These are phyloP conservation scores for Tragelaphus scriptus DNA, from an alignment of 2,113 vertebrate species.

Conservation along the genomic window DNA sequence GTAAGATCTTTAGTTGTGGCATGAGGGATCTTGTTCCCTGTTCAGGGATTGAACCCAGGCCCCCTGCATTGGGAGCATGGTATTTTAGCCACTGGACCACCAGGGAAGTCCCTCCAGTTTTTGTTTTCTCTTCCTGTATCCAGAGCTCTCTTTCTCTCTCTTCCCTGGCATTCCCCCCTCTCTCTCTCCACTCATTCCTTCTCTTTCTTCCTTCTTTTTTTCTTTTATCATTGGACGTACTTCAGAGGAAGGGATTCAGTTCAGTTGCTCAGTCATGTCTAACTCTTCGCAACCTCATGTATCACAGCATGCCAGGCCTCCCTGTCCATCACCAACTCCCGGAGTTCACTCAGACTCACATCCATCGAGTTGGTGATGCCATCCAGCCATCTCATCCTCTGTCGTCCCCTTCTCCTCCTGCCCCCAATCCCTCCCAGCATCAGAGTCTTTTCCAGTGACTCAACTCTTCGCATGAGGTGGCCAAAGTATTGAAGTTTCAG, in stretches of 20 bases:
- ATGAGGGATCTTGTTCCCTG: not conserved
- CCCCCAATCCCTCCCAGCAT: no score
- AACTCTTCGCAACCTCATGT: no score
- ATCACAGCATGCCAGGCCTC: no score
- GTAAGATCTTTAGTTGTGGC: not conserved
- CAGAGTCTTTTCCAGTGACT: no score
- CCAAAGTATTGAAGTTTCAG: no score
- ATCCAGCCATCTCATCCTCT: no score
- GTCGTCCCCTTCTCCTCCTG: no score
- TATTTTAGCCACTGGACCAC: not conserved
- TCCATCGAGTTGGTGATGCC: no score
- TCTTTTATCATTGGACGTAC: not conserved
- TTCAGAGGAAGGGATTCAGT: not conserved
- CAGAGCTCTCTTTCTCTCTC: not conserved
- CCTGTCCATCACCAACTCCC: no score
- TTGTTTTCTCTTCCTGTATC: not conserved
- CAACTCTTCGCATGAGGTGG: no score
- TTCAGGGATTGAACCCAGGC: not conserved
- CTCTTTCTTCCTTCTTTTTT: not conserved
- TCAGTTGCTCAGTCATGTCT: no score
- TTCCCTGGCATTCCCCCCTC: not conserved
- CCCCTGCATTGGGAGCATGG: not conserved
- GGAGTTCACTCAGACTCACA: no score
- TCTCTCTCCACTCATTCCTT: not conserved
- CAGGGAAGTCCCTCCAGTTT: not conserved